Conservation (phyloP, 2,113 vertebrate species). For the Alethe castanea region DNA sequence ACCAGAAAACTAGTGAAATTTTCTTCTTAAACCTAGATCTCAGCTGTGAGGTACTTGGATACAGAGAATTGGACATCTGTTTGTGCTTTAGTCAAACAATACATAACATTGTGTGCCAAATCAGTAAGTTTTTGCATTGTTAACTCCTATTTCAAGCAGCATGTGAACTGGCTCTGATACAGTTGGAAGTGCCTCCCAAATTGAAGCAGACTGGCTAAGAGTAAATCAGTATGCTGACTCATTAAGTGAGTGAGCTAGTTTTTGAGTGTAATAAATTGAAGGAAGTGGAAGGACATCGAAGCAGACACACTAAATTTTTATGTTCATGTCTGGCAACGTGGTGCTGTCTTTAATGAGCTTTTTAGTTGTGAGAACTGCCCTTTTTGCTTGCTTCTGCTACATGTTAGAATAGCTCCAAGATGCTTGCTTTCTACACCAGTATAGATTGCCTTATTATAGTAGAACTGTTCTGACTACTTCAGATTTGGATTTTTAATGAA, state of each 20-base stretch:
- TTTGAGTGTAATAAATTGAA: neutral
- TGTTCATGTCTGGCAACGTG: neutral
- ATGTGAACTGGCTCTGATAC: neutral
- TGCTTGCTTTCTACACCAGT: neutral
- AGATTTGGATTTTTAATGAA: neutral
- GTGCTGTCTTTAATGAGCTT: neutral
- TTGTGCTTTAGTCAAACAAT: conserved; percentile 45
- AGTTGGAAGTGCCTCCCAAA: neutral
- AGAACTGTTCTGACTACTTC: neutral
- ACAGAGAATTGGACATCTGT: conserved; percentile 25
- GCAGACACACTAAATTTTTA: neutral
- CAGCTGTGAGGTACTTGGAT: conserved; percentile 32
- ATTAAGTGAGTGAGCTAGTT: neutral
- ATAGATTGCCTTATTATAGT: neutral
- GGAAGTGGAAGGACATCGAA: neutral
- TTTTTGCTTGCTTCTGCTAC: neutral
- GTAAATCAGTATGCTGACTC: neutral
- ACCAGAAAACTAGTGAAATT: neutral
- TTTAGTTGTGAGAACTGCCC: neutral
- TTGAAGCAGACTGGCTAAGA: neutral
- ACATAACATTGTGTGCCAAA: conserved; percentile 6
- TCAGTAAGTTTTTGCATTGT: conserved; percentile 20
- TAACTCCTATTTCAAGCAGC: conserved; percentile 21
- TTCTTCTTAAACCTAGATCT: conserved; percentile 40
- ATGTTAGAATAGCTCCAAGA: neutral